Conservation (phyloP, 2,888 invertebrate species). For the Eupithecia dodoneata region DNA sequence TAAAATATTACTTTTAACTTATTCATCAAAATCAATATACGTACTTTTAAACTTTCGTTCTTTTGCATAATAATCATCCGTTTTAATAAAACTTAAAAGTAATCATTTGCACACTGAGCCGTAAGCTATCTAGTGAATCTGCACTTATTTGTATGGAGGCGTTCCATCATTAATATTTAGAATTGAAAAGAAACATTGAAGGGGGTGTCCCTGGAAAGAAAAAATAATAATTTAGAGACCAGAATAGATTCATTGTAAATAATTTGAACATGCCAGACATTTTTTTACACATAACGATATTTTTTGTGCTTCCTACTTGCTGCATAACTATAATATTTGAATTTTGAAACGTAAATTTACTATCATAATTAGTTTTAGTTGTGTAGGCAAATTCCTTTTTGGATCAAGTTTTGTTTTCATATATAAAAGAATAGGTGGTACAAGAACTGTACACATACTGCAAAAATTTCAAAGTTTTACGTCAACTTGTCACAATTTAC, state of each 20-base stretch:
- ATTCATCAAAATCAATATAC: neutral
- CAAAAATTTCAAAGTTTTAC: neutral
- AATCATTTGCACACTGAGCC: neutral
- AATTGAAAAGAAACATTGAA: constrained; percentile 33
- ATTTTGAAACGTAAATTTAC: neutral
- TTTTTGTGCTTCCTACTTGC: neutral
- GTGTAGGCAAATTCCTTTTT: neutral
- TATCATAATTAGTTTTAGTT: neutral
- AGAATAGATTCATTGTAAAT: constrained; percentile 7
- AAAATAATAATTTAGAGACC: constrained; percentile 25
- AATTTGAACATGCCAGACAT: constrained; percentile 9
- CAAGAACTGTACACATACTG: neutral
- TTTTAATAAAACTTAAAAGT: neutral
- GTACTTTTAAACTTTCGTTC: neutral
- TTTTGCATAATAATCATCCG: neutral
- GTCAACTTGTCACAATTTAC: neutral
- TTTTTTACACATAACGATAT: neutral
- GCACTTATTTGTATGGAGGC: neutral
- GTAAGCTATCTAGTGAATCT: neutral
- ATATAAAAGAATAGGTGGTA: neutral
- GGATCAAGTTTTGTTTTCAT: neutral
- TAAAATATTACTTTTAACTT: neutral
- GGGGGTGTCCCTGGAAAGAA: constrained; percentile 36
- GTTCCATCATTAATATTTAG: constrained; percentile 20
- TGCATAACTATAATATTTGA: neutral